phyloP scores from a whole-genome alignment of 2,888 invertebrate genomes.

The Apotomis betuletana region DNA sequence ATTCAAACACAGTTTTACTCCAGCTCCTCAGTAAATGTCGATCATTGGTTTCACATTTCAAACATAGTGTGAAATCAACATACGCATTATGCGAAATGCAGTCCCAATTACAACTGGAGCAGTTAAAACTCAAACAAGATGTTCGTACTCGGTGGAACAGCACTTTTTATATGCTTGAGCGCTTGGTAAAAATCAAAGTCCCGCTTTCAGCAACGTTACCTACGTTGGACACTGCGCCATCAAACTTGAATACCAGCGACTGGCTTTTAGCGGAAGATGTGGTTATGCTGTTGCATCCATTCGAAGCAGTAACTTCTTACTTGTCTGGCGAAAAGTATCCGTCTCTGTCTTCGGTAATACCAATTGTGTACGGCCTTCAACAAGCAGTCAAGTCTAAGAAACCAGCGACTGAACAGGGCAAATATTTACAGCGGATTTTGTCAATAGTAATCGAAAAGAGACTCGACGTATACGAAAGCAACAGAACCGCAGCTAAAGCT shows the following conservation, averaged over 20 bases:
- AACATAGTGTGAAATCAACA: slow-evolving; percentile 46
- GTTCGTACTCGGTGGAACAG: slow-evolving; percentile 50
- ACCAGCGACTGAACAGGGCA: too few species aligned
- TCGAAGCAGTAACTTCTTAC: slow-evolving; percentile 45
- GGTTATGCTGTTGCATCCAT: slow-evolving; percentile 44
- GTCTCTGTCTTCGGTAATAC: slow-evolving; percentile 48
- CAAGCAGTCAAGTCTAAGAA: slow-evolving; percentile 18
- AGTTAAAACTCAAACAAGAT: slow-evolving; percentile 51
- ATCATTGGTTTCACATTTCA: slow-evolving; percentile 49
- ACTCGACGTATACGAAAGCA: slow-evolving; percentile 5
- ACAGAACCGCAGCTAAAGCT: slow-evolving; percentile 37
- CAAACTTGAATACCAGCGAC: slow-evolving; percentile 44
- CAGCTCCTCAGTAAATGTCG: slow-evolving; percentile 46
- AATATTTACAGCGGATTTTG: too few species aligned
- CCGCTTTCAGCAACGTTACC: slow-evolving; percentile 45
- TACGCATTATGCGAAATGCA: slow-evolving; percentile 46
- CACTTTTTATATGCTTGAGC: slow-evolving; percentile 46
- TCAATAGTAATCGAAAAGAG: too few species aligned
- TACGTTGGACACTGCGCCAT: slow-evolving; percentile 41
- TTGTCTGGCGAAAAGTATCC: slow-evolving; percentile 51
- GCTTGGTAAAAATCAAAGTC: slow-evolving; percentile 46
- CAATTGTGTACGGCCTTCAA: slow-evolving; percentile 47
- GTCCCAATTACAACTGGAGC: slow-evolving; percentile 43
- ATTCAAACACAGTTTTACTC: background rate
- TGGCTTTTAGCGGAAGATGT: slow-evolving; percentile 45